Base-by-base conservation (phyloP, 2,113 vertebrate species). In the Forbesichthys agassizii region DNA sequence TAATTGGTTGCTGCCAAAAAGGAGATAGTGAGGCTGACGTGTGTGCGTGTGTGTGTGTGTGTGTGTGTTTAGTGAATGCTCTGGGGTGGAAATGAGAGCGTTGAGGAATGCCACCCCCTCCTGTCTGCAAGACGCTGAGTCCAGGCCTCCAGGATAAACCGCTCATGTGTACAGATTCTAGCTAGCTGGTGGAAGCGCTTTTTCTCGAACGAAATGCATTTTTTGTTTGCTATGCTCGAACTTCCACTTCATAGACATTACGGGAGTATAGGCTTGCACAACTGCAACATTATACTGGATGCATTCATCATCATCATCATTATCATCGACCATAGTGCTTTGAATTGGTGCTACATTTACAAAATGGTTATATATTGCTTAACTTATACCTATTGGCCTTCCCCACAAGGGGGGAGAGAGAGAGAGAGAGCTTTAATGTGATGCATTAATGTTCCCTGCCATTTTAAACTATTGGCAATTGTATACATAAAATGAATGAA, bases 81-180 rank as follows among this genome's bases (percentile, higher is more conserved):
- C 36, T 42, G 7, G 20, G 68, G 66, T 59, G 71, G 47, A 81
- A 71, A 74, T 77, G 11, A 68, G 33, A 55, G 49, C 36, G 49
- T 16, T 16, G 56, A 33, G 68, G 64, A 84, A 77, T 80, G 78
- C 77, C 52, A 57, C 42, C 52, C 52, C 52, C 13, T 16, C n/a
- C 52, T 67, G 47, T 62, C 48, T 69, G 5, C 11, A 55, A 20
- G 49, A 36, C 18, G n/a, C 36, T 0, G 18, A 61, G 60, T 59
- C 46, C 59, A 14, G 59, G 58, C 48, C 64, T 71, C 33, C 27
- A 27, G 27, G 27, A n/a, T 47, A 66, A 54, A 47, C 48, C 67
- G 42, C 48, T 18, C 42, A 27, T 27, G 27, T 58, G n/a, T 48
- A 11, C 20, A 66, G 68, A 58, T 64, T 74, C 67, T 16, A 33